Evolutionary conservation across 1,140 invertebrate genomes (phyloP).

Genomic region (Hydropsyche tenuis): DNA sequence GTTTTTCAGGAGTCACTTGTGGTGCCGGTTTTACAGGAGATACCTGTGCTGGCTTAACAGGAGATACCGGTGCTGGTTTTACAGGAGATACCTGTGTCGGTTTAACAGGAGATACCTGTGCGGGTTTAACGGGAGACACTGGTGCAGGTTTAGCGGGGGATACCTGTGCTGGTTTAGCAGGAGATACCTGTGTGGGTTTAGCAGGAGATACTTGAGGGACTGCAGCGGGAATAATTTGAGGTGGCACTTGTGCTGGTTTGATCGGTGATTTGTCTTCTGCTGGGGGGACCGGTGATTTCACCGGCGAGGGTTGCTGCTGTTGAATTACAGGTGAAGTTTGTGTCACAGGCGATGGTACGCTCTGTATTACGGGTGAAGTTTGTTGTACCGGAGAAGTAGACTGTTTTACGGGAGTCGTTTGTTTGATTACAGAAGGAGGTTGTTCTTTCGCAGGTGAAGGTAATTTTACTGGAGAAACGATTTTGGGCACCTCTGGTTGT

Average conservation of each 20-base stretch:
- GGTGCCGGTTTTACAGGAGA: too few relatives aligned
- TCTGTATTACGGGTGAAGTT: neutral
- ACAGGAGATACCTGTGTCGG: too few relatives aligned
- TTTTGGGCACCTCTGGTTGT: too few relatives aligned
- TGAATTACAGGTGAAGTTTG: neutral
- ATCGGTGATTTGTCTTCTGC: neutral
- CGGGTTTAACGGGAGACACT: too few relatives aligned
- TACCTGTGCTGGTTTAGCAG: too few relatives aligned
- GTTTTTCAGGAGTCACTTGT: too few relatives aligned
- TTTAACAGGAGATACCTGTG: too few relatives aligned
- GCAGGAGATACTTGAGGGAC: too few relatives aligned
- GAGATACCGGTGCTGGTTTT: neutral
- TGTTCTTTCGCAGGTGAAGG: constrained; percentile 34
- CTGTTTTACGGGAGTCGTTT: constrained; percentile 13
- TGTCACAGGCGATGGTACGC: too few relatives aligned
- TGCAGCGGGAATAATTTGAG: too few relatives aligned
- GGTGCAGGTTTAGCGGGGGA: too few relatives aligned
- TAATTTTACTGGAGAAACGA: constrained; percentile 7
- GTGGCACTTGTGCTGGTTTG: neutral
- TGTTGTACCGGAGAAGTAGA: constrained; percentile 9
- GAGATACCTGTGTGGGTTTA: too few relatives aligned
- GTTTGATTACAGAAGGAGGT: neutral
- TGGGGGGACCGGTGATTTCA: neutral
- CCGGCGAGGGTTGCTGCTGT: neutral
- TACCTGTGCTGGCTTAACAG: neutral